phyloP scores from a whole-genome alignment of 2,113 vertebrate genomes.

The Bombycilla garrulus region DNA sequence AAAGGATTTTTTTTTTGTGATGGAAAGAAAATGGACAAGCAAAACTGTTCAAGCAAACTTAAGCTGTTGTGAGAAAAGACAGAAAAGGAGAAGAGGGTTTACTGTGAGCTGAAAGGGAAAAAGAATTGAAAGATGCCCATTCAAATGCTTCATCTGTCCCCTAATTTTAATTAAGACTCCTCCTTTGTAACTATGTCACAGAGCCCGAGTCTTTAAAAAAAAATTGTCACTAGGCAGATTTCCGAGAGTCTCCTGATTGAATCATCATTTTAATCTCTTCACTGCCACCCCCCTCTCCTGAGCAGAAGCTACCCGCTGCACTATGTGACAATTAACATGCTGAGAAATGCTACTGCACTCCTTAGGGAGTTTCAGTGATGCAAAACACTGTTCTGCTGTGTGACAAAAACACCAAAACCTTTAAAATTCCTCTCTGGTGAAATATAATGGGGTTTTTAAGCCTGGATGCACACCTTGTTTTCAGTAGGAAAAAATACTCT shows the following conservation, averaged over 20 bases:
- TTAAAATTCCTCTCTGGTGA: neutral
- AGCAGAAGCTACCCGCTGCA: constrained; percentile 22
- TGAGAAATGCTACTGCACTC: constrained; percentile 18
- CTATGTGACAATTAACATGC: constrained; percentile 35
- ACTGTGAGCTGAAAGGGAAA: constrained; percentile 26
- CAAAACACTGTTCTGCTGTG: neutral
- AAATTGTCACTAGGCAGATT: constrained; percentile 55
- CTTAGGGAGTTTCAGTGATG: constrained; percentile 17
- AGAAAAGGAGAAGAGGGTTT: constrained; percentile 5
- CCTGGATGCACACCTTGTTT: neutral
- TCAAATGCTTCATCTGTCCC: constrained; percentile 51
- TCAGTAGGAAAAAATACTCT: neutral
- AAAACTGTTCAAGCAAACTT: constrained; percentile 28
- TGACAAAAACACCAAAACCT: neutral
- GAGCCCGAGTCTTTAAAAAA: neutral
- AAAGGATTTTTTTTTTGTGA: neutral
- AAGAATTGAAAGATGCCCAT: constrained; percentile 52
- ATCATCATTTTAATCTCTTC: constrained; percentile 59
- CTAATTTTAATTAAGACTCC: constrained; percentile 63
- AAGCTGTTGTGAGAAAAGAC: constrained; percentile 34
- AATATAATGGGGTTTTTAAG: neutral
- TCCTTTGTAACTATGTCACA: constrained; percentile 49
- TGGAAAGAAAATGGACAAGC: constrained; percentile 10
- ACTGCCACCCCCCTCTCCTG: neutral
- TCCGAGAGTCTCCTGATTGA: constrained; percentile 44